Base-by-base conservation (phyloP, 1,140 invertebrate species). In the Drosophila truncata region DNA sequence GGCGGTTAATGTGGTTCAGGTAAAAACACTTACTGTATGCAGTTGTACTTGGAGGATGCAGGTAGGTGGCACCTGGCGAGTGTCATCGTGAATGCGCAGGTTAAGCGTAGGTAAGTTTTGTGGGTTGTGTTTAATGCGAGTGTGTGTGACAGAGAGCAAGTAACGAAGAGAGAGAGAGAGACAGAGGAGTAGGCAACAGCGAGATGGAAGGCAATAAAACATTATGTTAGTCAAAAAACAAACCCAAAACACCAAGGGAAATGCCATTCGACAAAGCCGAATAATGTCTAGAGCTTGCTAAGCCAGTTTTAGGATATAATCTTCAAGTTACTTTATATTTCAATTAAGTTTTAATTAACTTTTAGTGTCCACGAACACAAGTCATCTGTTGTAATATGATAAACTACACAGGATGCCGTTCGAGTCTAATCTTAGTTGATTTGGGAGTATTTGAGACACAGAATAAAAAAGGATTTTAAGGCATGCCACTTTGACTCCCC, bases 11-110 rank as follows among this genome's bases (percentile, higher is more conserved):
- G 47, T 11, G 25, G 10, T 29, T 25, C 47, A 69, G 44, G 55
- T 69, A 60, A 29, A 23, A 81, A 93, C 93, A 95, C 95, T 95
- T 94, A 95, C 95, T 96, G 95, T 94, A 95, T 93, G 92, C 95
- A 96, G 90, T 94, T 94, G 91, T 95, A 94, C 92, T 94, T 94
- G 93, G 95, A 95, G 94, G 93, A 94, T 81, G 95, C 95, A 92
- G 93, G 93, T 86, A 94, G 93, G 77, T 93, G 92, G 90, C 94
- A 95, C 94, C 95, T 95, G 78, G 66, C 37, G 57, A 42, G 57
- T 55, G 50, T 73, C 82, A 41, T 85, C 85, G 76, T 80, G 82
- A 84, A 87, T 78, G 80, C 66, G 93, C 92, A 91, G 49, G 80
- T 71, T 59, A 82, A 74, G 71, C 64, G 61, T 80, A 52, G 52